Evolutionary conservation across 1,140 invertebrate genomes (phyloP).

Genomic region (Zaprionus ghesquierei): DNA sequence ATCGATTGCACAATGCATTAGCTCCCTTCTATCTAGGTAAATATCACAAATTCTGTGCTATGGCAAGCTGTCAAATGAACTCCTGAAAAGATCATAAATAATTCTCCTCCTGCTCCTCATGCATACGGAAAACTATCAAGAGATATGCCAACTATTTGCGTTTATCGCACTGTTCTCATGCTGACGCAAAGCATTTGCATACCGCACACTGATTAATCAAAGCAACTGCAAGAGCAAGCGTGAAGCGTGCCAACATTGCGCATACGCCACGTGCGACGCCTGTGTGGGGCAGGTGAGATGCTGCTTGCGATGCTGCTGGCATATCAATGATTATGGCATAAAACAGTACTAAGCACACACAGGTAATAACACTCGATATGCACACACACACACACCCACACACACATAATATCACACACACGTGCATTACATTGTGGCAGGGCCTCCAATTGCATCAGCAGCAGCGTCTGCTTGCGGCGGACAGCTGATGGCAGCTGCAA

Average conservation of each 20-base stretch:
- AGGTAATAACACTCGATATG: constrained; percentile 43
- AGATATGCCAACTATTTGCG: constrained; percentile 6
- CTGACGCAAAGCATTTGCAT: constrained; percentile 28
- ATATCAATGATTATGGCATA: constrained; percentile 60
- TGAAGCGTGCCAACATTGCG: constrained; percentile 47
- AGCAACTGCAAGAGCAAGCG: background rate
- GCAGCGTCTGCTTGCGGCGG: constrained; percentile 32
- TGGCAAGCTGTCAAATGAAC: background rate
- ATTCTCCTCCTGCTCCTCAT: background rate
- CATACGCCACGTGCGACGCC: constrained; percentile 60
- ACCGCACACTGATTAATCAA: constrained; percentile 33
- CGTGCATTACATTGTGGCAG: constrained; percentile 6
- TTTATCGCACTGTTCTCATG: constrained; percentile 14
- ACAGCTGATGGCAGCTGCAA: constrained; percentile 29
- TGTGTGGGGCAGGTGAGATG: background rate
- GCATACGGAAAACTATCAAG: background rate
- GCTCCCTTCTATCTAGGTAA: background rate
- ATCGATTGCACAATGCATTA: background rate
- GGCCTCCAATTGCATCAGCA: constrained; percentile 39
- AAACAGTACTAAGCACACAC: constrained; percentile 28
- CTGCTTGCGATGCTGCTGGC: constrained; percentile 31
- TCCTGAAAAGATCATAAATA: background rate
- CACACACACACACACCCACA: constrained; percentile 20
- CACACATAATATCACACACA: too few species aligned
- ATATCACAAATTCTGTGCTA: background rate